These are phyloP conservation scores for Syngnathus floridae DNA, from an alignment of 2,113 vertebrate species.

Conservation along the genomic window DNA sequence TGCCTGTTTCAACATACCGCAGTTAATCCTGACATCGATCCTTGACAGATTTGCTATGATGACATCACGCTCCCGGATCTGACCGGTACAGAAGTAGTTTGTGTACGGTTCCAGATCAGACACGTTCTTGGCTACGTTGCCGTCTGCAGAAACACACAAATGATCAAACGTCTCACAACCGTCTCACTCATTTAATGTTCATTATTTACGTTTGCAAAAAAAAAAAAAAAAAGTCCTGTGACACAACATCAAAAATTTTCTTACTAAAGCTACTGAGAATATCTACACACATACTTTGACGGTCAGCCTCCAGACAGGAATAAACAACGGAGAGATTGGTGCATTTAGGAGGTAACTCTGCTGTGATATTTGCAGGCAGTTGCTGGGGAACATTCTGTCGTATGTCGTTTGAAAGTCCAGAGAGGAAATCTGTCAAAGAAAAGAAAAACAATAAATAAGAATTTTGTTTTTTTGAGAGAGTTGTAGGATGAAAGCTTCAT, in stretches of 20 bases:
- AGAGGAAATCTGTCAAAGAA: neutral
- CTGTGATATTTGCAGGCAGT: neutral
- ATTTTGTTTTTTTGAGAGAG: too few species aligned
- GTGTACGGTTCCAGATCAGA: constrained; percentile 36
- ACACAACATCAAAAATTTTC: too few species aligned
- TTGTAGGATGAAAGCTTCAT: too few species aligned
- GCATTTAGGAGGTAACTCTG: constrained; percentile 16
- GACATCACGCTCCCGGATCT: neutral
- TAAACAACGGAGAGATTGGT: neutral
- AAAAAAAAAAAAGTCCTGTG: too few species aligned
- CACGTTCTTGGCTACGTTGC: accelerated
- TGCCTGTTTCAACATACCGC: constrained; percentile 35
- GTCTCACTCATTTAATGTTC: too few species aligned
- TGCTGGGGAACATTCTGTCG: accelerated
- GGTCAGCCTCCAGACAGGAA: neutral
- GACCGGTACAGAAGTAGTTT: constrained; percentile 20
- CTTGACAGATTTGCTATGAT: accelerated
- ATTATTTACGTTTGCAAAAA: too few species aligned
- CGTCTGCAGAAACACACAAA: constrained; percentile 23
- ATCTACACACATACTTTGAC: too few species aligned
- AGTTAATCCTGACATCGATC: neutral
- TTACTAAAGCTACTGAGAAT: neutral
- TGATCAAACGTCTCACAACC: neutral
- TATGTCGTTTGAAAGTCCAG: constrained; percentile 10
- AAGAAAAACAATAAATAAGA: neutral